Evolutionary conservation across 2,888 invertebrate genomes (phyloP).

Genomic region (Homarus gammarus): DNA sequence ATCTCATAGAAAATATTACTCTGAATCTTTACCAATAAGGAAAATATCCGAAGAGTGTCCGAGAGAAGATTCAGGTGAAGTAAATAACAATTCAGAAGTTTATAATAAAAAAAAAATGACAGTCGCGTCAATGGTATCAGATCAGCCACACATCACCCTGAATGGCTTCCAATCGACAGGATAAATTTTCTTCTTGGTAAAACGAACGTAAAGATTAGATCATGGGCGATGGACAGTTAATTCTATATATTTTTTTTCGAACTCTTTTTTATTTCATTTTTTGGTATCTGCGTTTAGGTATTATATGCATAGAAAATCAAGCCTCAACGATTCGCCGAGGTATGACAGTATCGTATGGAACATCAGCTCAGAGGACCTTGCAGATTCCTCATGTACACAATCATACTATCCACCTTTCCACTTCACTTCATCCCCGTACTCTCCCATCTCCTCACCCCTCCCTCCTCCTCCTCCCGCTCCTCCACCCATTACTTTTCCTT

Average conservation of each 20-base stretch:
- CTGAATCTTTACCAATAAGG: too few relatives aligned
- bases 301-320: neutral
- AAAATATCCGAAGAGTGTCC: neutral
- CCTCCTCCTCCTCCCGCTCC: neutral
- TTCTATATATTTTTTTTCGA: neutral
- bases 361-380: too few relatives aligned
- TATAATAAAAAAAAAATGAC: slow-evolving; percentile 7
- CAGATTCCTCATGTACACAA: neutral
- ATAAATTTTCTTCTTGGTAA: slow-evolving; percentile 4
- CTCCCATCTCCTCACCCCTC: neutral
- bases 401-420: neutral
- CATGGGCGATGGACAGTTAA: neutral
- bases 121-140: slow-evolving; percentile 26
- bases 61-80: neutral
- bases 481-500: too few relatives aligned
- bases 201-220: neutral
- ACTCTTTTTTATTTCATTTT: neutral
- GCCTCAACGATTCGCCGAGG: too few relatives aligned
- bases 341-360: too few relatives aligned
- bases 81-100: neutral
- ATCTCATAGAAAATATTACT: too few relatives aligned
- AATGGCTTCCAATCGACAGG: slow-evolving; percentile 26
- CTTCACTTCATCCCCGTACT: neutral
- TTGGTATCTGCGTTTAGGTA: neutral
- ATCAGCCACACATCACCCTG: slow-evolving; percentile 23